Conservation (phyloP, 2,797 vertebrate genomes). For the Tamandua tetradactyla region DNA sequence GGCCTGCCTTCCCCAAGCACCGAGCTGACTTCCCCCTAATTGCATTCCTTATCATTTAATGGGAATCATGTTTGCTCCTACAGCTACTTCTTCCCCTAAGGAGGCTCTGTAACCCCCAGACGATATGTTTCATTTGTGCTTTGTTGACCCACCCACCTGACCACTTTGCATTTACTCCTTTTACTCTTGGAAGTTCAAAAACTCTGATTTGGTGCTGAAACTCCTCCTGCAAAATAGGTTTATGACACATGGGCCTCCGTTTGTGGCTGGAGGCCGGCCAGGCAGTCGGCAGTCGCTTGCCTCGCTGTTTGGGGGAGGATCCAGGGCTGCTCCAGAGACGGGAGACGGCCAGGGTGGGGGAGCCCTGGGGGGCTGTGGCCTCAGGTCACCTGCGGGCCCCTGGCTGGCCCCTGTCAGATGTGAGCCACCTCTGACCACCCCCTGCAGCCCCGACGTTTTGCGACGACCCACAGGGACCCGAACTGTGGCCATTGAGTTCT, state of each 20-base stretch:
- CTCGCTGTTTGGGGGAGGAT: rapidly evolving
- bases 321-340: too few relatives aligned
- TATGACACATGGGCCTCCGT: neutral
- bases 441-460: neutral
- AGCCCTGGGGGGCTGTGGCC: too few relatives aligned
- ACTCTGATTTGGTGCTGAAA: constrained; percentile 14
- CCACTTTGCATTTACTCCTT: neutral
- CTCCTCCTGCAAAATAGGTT: neutral
- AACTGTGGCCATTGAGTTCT: neutral
- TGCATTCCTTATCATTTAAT: constrained; percentile 17
- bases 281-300: rapidly evolving
- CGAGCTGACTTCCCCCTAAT: neutral
- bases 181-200: constrained; percentile 41
- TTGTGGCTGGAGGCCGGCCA: neutral
- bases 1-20: neutral
- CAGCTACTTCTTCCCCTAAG: neutral
- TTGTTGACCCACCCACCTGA: neutral
- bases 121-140: neutral
- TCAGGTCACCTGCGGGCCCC: neutral
- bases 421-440: neutral
- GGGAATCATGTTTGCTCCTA: neutral
- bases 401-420: neutral
- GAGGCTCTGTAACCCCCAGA: constrained; percentile 31
- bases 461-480: neutral
- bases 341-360: too few relatives aligned